Conservation (phyloP, 2,113 vertebrate species). For the Galbula dea region DNA sequence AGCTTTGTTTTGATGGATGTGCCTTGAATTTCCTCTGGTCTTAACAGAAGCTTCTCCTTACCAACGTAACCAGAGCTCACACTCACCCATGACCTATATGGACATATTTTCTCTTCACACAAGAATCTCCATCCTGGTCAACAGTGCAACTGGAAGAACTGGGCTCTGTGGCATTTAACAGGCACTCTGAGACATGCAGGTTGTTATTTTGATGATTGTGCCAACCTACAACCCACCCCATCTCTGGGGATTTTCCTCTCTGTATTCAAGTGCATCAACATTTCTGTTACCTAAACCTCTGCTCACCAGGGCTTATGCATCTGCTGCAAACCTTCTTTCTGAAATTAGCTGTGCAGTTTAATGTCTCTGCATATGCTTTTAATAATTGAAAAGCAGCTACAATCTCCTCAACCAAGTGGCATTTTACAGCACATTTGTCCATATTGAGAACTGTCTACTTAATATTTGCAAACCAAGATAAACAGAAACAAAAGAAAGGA, state of each 20-base stretch:
- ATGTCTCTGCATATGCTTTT: slow-evolving; percentile 28
- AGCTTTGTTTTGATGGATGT: neutral
- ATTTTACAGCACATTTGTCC: slow-evolving; percentile 50
- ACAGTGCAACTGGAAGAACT: neutral
- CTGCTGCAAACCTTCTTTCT: neutral
- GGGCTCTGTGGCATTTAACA: neutral
- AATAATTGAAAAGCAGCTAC: slow-evolving; percentile 41
- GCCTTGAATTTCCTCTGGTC: neutral
- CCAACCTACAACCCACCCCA: neutral
- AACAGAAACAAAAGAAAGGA: slow-evolving; percentile 60
- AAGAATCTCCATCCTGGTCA: neutral
- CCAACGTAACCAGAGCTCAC: neutral
- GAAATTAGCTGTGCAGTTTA: neutral
- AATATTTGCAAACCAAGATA: slow-evolving; percentile 61
- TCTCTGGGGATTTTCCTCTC: neutral
- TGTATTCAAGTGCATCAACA: neutral
- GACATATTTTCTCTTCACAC: neutral
- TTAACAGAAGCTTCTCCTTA: neutral
- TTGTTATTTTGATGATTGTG: neutral
- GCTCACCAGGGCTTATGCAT: neutral
- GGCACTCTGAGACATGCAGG: neutral
- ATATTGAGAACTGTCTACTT: slow-evolving; percentile 40
- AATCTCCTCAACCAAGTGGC: slow-evolving; percentile 28
- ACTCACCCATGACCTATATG: neutral
- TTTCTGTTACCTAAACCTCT: neutral